These are phyloP conservation scores for Ctenoplectra terminalis DNA, from an alignment of 1,140 invertebrate species.

Conservation along the genomic window DNA sequence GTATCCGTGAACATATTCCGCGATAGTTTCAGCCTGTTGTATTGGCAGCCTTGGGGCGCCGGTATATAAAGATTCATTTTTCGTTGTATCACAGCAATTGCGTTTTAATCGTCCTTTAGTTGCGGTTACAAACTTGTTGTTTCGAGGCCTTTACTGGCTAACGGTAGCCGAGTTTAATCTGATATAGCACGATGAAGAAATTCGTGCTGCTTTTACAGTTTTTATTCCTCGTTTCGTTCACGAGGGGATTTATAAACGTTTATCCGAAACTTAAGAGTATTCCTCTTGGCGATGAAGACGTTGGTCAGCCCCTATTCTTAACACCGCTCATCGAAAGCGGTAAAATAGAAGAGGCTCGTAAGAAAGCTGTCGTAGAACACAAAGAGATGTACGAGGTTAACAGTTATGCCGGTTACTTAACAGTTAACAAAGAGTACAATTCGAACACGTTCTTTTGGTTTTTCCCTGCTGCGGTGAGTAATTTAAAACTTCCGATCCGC, in stretches of 20 bases:
- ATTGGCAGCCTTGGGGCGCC: conserved; percentile 16
- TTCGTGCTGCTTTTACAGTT: not conserved
- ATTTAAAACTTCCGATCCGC: not conserved
- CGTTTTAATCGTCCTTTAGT: not conserved
- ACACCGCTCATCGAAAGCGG: conserved; percentile 87
- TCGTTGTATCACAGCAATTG: not conserved
- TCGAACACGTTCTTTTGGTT: conserved; percentile 96
- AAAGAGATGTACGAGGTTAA: conserved; percentile 76
- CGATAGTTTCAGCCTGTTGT: not conserved
- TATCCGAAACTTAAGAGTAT: conserved; percentile 76
- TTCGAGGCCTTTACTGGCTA: not conserved
- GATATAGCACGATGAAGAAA: not conserved
- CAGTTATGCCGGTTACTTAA: conserved; percentile 88
- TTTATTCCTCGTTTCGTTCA: conserved; percentile 10
- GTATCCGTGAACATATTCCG: too few species aligned
- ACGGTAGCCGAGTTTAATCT: too few species aligned
- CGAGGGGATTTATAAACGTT: conserved; percentile 70
- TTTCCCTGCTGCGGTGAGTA: conserved; percentile 87
- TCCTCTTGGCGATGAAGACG: conserved; percentile 66
- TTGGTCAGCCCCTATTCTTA: conserved; percentile 86
- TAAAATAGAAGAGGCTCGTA: conserved; percentile 82
- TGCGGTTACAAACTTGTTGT: not conserved
- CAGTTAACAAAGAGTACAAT: conserved; percentile 89
- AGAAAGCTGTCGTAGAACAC: conserved; percentile 78
- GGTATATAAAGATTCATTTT: not conserved